Conservation (phyloP, 2,888 invertebrate species). For the Caenorhabditis doughertyi region DNA sequence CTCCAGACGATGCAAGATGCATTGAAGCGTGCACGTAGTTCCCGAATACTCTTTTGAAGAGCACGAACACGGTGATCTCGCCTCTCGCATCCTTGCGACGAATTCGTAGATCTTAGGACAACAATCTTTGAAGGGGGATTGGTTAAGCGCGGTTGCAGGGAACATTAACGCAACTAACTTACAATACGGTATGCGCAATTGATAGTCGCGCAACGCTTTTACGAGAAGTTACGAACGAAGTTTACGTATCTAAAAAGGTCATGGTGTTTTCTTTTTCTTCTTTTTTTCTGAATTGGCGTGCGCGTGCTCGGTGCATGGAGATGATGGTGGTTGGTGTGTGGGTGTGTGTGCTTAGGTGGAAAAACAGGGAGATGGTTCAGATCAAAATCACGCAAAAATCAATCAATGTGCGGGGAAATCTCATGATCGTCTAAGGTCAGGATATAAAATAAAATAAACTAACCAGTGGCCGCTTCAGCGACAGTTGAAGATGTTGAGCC, state of each 20-base stretch:
- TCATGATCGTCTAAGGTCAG: constrained; percentile 4
- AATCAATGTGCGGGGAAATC: constrained; percentile 48
- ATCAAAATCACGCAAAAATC: constrained; percentile 46
- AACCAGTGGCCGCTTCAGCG: constrained; percentile 78
- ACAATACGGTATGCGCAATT: constrained; percentile 9
- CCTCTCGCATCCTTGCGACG: constrained; percentile 65
- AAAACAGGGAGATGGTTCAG: constrained; percentile 25
- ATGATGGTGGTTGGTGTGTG: constrained; percentile 52
- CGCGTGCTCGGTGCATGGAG: constrained; percentile 65
- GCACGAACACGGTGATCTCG: constrained; percentile 65
- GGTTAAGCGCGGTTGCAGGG: constrained; percentile 36
- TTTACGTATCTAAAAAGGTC: constrained; percentile 53
- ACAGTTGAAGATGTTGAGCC: constrained; percentile 70
- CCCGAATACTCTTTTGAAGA: constrained; percentile 66
- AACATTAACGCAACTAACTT: constrained; percentile 24
- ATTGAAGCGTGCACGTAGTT: constrained; percentile 65
- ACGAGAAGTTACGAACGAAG: constrained; percentile 27
- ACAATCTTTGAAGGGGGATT: constrained; percentile 3
- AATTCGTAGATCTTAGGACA: constrained; percentile 67
- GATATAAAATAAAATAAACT: constrained; percentile 58
- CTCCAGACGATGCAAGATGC: constrained; percentile 45
- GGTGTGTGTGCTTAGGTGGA: constrained; percentile 29
- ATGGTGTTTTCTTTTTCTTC: constrained; percentile 21
- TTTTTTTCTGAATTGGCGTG: constrained; percentile 21
- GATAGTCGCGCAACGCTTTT: constrained; percentile 53